A percentile compares a stretch with the other conserved stretches of the same genome.
phyloP scores from a whole-genome alignment of 2,797 vertebrate species.

The Manis javanica region DNA sequence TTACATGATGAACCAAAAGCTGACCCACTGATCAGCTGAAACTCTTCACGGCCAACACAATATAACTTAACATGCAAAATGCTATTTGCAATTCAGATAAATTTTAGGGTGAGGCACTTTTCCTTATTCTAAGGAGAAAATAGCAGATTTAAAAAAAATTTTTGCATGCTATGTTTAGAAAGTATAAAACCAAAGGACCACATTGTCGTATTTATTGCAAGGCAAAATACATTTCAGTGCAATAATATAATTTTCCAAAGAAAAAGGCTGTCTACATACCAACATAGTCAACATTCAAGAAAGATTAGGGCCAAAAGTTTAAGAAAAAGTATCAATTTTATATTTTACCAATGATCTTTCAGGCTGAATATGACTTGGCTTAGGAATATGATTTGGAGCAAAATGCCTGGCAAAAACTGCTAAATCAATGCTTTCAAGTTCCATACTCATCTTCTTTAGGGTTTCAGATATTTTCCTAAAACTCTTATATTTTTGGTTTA shows the following conservation, averaged over 20 bases:
- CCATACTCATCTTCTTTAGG: neutral
- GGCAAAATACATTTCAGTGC: neutral
- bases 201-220: neutral
- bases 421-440: neutral
- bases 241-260: constrained; percentile 8
- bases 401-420: neutral
- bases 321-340: neutral
- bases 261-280: neutral
- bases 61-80: neutral
- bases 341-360: neutral
- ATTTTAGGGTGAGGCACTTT: neutral
- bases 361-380: neutral
- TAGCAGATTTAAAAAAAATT: neutral
- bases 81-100: neutral
- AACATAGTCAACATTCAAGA: neutral
- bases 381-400: neutral
- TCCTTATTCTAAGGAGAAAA: constrained; percentile 38
- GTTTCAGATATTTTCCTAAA: constrained; percentile 4
- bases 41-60: neutral
- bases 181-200: neutral
- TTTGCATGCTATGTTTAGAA: neutral
- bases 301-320: neutral
- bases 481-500: neutral
- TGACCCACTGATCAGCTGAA: neutral
- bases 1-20: constrained; percentile 28